A percentile compares a stretch with the other conserved stretches of the same genome.
These are phyloP conservation scores for Dolichopus griseipennis DNA, from an alignment of 2,888 invertebrate species.

Conservation along the genomic window DNA sequence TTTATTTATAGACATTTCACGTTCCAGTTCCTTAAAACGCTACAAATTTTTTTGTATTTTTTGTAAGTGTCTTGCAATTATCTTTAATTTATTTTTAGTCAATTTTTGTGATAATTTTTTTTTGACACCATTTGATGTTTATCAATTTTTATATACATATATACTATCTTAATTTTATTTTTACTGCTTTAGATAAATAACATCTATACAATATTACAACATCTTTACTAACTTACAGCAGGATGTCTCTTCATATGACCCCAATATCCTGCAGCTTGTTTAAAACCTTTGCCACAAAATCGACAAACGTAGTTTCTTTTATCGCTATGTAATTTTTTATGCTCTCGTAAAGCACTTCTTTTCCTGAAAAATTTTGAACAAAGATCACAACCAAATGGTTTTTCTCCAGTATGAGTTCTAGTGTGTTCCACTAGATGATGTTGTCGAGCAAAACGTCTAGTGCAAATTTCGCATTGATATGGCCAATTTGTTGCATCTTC, in stretches of 20 bases:
- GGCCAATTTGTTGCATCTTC: background rate
- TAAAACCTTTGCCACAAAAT: background rate
- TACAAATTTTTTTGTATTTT: too few species aligned
- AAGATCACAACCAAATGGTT: slow-evolving; percentile 1
- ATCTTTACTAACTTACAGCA: background rate
- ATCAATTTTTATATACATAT: too few species aligned
- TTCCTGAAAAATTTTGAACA: background rate
- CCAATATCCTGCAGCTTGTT: background rate
- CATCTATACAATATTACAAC: too few species aligned
- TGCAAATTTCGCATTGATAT: background rate
- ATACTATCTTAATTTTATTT: too few species aligned
- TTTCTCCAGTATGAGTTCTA: background rate
- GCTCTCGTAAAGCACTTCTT: background rate
- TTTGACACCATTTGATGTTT: too few species aligned
- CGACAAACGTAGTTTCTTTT: background rate
- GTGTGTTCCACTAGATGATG: background rate
- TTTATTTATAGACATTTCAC: too few species aligned
- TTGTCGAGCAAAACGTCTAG: background rate
- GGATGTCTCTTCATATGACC: background rate
- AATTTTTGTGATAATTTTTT: too few species aligned
- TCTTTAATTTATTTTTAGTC: too few species aligned
- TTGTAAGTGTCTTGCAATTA: too few species aligned
- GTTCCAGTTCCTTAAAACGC: too few species aligned
- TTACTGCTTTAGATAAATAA: too few species aligned
- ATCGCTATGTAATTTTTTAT: background rate